A percentile compares a stretch with the other conserved stretches of the same genome.
These are phyloP conservation scores for Microctenopoma stevenorrisi DNA, from an alignment of 2,797 vertebrate genomes.

Conservation along the genomic window DNA sequence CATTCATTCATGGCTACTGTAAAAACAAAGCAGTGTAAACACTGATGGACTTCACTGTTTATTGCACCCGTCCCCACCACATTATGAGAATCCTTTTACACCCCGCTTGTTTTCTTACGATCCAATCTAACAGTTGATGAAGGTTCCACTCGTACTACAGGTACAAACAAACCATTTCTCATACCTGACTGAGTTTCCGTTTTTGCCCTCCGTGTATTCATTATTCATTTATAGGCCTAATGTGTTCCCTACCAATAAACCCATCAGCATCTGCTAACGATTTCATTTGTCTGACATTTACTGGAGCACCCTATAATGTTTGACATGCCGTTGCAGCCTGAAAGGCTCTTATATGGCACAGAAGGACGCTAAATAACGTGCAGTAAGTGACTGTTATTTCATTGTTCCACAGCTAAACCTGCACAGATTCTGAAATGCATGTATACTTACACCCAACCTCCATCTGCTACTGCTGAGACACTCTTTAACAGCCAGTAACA, in stretches of 20 bases:
- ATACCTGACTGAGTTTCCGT: neutral
- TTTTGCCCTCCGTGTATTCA: conserved; percentile 1
- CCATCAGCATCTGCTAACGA: conserved; percentile 6
- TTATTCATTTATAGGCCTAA: conserved; percentile 28
- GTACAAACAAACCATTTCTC: neutral
- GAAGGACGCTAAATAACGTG: neutral
- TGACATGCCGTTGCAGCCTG: neutral
- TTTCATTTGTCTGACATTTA: conserved; percentile 39
- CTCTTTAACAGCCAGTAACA: neutral
- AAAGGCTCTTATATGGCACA: neutral
- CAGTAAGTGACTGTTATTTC: neutral
- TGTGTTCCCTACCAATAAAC: conserved; percentile 8
- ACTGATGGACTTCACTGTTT: neutral
- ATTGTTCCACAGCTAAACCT: neutral
- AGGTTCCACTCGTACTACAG: neutral
- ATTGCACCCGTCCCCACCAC: neutral
- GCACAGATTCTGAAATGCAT: too few relatives aligned
- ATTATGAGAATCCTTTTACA: conserved; percentile 1
- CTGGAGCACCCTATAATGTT: conserved; percentile 9
- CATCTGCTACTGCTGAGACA: neutral
- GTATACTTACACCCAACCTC: neutral
- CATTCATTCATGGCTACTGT: conserved; percentile 57
- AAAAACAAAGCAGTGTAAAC: conserved; percentile 22
- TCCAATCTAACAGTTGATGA: neutral
- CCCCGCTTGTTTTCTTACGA: neutral